Evolutionary conservation across 2,888 invertebrate species (phyloP).

Genomic region (Melinaea menophilus): DNA sequence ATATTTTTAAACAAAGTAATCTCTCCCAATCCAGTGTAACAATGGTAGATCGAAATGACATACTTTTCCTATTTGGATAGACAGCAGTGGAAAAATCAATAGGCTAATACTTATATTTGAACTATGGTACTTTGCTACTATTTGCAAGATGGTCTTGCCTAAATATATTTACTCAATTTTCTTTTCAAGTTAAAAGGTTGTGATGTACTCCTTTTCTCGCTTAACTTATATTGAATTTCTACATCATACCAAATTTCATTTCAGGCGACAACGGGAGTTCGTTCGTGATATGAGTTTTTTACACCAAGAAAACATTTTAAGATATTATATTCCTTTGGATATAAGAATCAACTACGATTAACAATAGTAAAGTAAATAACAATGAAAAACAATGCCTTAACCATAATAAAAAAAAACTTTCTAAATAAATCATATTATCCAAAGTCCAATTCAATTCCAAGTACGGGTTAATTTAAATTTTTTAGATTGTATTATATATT

Average conservation of each 20-base stretch:
- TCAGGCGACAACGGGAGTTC: conserved; percentile 3
- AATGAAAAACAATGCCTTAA: too few relatives aligned
- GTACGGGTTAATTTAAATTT: background rate
- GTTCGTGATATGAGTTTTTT: conserved; percentile 6
- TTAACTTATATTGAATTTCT: conserved; percentile 7
- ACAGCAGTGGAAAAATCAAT: too few relatives aligned
- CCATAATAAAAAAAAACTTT: too few relatives aligned
- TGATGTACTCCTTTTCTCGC: conserved; percentile 6
- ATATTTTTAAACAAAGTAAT: too few relatives aligned
- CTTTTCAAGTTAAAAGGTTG: conserved; percentile 4
- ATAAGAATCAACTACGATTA: background rate
- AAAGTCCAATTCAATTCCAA: too few relatives aligned
- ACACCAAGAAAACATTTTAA: background rate
- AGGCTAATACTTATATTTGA: too few relatives aligned
- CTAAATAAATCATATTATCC: too few relatives aligned
- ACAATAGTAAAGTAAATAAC: too few relatives aligned
- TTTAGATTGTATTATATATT: conserved; percentile 10
- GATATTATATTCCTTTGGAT: background rate
- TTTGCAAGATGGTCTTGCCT: conserved; percentile 9
- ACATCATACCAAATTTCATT: conserved; percentile 7
- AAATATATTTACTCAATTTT: conserved; percentile 4
- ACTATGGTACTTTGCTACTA: too few relatives aligned
- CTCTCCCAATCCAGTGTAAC: too few relatives aligned
- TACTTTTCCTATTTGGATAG: too few relatives aligned
- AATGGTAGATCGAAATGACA: too few relatives aligned